Base-by-base conservation (phyloP, 2,888 invertebrate species). In the Rhamphomyia laevipes region DNA sequence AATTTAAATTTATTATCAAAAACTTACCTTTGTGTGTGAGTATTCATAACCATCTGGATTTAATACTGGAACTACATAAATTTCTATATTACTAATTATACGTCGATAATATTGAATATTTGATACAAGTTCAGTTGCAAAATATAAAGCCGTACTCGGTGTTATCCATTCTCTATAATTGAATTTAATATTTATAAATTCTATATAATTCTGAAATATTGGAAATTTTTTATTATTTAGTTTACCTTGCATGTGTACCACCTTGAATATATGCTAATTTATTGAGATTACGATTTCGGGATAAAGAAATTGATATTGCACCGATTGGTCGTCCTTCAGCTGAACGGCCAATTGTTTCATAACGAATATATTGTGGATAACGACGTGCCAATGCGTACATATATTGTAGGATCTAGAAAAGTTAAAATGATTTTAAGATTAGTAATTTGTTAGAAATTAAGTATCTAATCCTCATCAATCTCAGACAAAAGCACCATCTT, bases 111-210 rank as follows among this genome's bases (percentile, higher is more conserved):
- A 61, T 2, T 63, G 59, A 17, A 67, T 63, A 58, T 82, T 76
- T 58, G 77, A 77, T 1, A 80, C 72, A 53, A 85, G 62, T 61
- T 83, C 80, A 52, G 77, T 73, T 51, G 84, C 80, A 48, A 80
- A 73, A 62, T 80, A 84, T 1, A 82, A 69, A 0, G 80, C 80
- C 1, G 77, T 73, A 1, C 81, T 75, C 1, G 81, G 78, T 0
- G 84, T 75, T 50, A 83, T 80, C 85, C 85, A 85, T 67, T 86
- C 85, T 45, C 84, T 75, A 21, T 12, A 41, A 17, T 27, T 1
- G 65, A 33, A 5, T 33, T 33, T 33, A 13, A 9, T 5, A 33
- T 33, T 33, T 33, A 4, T 33, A 33, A 33, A 13, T 13, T 4
- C 3, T 33, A 13, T 13, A 11, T 3, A 30, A 30, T 30, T 9